Evolutionary conservation across 2,888 invertebrate genomes (phyloP), one percentile per base, ranked within the genome.

Genomic region (Ichneumoninae sp.): DNA sequence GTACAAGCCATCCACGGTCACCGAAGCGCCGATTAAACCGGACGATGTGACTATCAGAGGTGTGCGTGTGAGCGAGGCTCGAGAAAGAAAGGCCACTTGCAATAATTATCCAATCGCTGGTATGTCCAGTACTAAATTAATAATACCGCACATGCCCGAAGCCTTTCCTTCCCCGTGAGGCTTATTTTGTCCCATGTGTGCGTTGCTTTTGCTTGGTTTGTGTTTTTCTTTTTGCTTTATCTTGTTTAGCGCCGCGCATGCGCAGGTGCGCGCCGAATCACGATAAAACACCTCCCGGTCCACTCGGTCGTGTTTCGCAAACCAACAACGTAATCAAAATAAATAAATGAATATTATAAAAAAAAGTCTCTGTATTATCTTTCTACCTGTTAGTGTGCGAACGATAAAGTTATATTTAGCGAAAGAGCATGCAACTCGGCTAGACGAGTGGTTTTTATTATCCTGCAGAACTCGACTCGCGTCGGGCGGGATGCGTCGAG

Each of bases 11-110:
- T 50, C n/a, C 81, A 26, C 66, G 71, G 81, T 22, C 63, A 70
- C 40, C 52, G 36, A 69, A 54, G 74, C 54, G 74, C 30, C 75
- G 75, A 66, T 66, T 36, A 66, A n/a, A 66, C 65, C 66, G 40
- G 40, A 10, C 4, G 19, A 19, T 66, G 66, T 36, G 66, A 76
- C 66, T 76, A 65, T 77, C 13, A 50, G 70, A 57, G 54, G 57
- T 71, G 22, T 52, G 84, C 57, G 69, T 65, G 74, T 79, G 79
- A 68, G 79, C 75, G 76, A 79, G 70, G 76, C 76, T 71, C 44
- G 75, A 75, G 75, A 82, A 81, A 78, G 77, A 81, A 85, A 78
- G 79, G 85, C 79, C 78, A 79, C 79, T 81, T 77, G 73, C 40
- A 36, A 69, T 70, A 70, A 79, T 74, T 63, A 79, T 78, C 71